Evolutionary conservation across 30 jellyfish, hydroid and myxozoan genomes (phyloP), one percentile per base, ranked within the genome.

Genomic region (Hydra vulgaris): DNA sequence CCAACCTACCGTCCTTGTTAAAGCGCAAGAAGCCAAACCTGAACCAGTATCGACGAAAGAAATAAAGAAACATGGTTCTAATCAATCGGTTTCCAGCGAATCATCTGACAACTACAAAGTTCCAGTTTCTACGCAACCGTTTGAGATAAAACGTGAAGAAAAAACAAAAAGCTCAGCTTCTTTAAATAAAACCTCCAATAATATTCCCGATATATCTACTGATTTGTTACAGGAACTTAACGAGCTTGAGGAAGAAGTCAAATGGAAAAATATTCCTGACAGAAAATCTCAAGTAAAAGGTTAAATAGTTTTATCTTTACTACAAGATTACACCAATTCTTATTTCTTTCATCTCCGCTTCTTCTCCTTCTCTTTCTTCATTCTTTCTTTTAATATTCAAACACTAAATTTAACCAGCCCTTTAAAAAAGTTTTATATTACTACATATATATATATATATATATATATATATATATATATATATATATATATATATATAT

Each of bases 1-100:
- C 53, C 82, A 81, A 81, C 73, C 89, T 8, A 81, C 89, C 21
- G 86, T 26, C 21, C 27, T 81, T 70, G 86, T 81, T 18, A 71
- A 25, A 76, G 89, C 85, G 12, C 82, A 81, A 72, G 74, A 81
- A 40, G 12, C 61, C 12, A 40, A 40, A 40, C 61, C 61, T 40
- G 61, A 40, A 3, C 61, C 61, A 40, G 12, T 12, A n/a, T n/a
- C n/a, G n/a, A n/a, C n/a, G n/a, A n/a, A 5, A 40, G 61, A 3
- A 40, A 40, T 3, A 5, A 40, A 40, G 61, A 40, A 40, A 12
- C 5, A 12, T 12, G 61, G 61, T 3, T 40, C 61, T 40, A 40
- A 5, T 12, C 61, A 40, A 12, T 40, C 61, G 5, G 61, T 40
- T 40, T 3, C 8, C 61, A 40, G 61, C 12, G 61, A 40, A 12